Evolutionary conservation across 2,888 invertebrate genomes (phyloP).

Genomic region (Xestia sexstrigata): DNA sequence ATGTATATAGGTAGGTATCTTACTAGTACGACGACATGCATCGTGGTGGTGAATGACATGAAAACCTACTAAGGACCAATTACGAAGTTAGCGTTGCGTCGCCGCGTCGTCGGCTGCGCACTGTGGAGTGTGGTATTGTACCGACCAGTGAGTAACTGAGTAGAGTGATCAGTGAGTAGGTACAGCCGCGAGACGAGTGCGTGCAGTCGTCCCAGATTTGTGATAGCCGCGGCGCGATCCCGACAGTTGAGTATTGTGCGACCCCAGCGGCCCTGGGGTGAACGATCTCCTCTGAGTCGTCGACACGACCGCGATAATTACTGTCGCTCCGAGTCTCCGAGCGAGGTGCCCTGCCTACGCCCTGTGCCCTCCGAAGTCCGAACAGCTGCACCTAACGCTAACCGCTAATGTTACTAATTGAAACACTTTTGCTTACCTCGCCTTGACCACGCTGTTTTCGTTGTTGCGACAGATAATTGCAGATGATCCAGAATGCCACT

Average conservation of each 20-base stretch:
- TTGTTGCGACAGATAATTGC: slow-evolving; percentile 57
- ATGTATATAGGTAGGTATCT: slow-evolving; percentile 20
- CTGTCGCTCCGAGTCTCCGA: slow-evolving; percentile 78
- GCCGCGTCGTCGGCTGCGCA: slow-evolving; percentile 66
- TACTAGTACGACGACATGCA: slow-evolving; percentile 18
- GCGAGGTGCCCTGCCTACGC: slow-evolving; percentile 70
- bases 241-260: slow-evolving; percentile 85
- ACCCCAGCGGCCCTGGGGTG: slow-evolving; percentile 89
- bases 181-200: slow-evolving; percentile 58
- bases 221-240: slow-evolving; percentile 80
- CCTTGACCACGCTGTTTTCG: slow-evolving; percentile 63
- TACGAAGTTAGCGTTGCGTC: slow-evolving; percentile 67
- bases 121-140: slow-evolving; percentile 51
- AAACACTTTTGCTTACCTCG: slow-evolving; percentile 70
- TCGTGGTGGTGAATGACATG: slow-evolving; percentile 65
- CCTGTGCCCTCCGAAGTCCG: slow-evolving; percentile 72
- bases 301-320: slow-evolving; percentile 89
- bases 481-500: slow-evolving; percentile 53
- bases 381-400: slow-evolving; percentile 69
- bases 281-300: slow-evolving; percentile 88
- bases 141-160: slow-evolving; percentile 14
- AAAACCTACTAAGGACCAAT: slow-evolving; percentile 73
- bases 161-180: slow-evolving; percentile 22
- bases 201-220: slow-evolving; percentile 79
- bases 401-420: slow-evolving; percentile 74